A percentile compares a stretch with the other conserved stretches of the same genome.
Conservation (phyloP, 2,113 vertebrate genomes). For the Reinhardtius hippoglossoides region DNA sequence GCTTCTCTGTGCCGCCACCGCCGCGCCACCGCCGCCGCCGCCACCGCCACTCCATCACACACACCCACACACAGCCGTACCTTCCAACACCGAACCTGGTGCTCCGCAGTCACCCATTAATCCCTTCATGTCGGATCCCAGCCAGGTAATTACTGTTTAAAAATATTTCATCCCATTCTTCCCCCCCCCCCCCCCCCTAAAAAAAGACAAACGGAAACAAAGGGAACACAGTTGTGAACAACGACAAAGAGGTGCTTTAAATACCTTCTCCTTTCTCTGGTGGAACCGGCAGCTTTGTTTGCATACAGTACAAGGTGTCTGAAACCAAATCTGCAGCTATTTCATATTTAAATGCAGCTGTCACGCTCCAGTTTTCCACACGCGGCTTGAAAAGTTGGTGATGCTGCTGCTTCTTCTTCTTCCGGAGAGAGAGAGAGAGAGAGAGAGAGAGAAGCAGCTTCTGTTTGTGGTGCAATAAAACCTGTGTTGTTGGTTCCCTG, state of each 20-base stretch:
- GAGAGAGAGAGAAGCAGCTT: constrained; percentile 1
- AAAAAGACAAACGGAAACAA: constrained; percentile 82
- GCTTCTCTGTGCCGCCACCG: constrained; percentile 55
- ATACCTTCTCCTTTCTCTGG: constrained; percentile 76
- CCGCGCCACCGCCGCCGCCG: neutral
- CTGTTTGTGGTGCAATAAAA: constrained; percentile 52
- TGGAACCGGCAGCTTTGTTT: constrained; percentile 80
- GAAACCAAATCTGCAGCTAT: constrained; percentile 80
- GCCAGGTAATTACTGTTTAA: constrained; percentile 99
- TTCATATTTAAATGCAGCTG: constrained; percentile 85
- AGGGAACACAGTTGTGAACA: constrained; percentile 81
- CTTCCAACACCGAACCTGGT: constrained; percentile 94
- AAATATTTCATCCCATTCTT: constrained; percentile 99
- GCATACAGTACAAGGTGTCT: constrained; percentile 80
- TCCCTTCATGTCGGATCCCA: constrained; percentile 94
- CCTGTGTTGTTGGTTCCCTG: constrained; percentile 44
- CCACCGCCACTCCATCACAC: constrained; percentile 49
- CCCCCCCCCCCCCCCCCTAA: constrained; percentile 61
- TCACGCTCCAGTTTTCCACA: constrained; percentile 81
- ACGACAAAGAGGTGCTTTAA: constrained; percentile 83
- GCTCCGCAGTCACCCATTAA: constrained; percentile 97
- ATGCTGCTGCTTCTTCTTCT: constrained; percentile 64
- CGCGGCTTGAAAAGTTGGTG: constrained; percentile 70
- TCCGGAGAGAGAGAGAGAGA: constrained; percentile 28
- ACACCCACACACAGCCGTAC: constrained; percentile 78